phyloP scores from a whole-genome alignment of 2,113 vertebrate species.

The Calidris pygmaea region DNA sequence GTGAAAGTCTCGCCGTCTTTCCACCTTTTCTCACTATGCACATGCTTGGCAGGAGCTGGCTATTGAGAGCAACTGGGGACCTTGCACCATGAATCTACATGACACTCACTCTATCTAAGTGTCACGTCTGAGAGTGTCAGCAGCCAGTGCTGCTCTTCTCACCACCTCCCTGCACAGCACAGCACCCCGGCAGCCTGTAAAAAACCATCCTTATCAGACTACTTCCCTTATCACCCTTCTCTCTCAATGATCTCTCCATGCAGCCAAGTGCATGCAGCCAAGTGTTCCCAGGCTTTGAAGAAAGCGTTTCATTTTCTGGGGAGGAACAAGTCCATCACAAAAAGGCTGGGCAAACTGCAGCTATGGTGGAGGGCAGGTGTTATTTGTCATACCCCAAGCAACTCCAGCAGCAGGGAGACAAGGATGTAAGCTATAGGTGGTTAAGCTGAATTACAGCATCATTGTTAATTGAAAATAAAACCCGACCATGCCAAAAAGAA shows the following conservation, averaged over 20 bases:
- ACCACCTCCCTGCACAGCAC: neutral
- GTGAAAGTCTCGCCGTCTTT: neutral
- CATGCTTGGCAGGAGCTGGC: neutral
- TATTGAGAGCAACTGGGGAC: neutral
- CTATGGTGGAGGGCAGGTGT: neutral
- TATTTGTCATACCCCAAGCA: neutral
- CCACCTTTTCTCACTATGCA: neutral
- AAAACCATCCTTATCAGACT: constrained; percentile 27
- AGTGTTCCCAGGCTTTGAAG: neutral
- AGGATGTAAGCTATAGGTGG: neutral
- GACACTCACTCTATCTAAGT: neutral
- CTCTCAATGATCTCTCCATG: neutral
- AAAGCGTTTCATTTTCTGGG: neutral
- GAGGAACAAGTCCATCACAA: neutral
- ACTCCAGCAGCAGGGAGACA: neutral
- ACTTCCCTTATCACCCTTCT: constrained; percentile 48
- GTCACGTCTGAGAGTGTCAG: neutral
- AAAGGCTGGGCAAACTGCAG: neutral
- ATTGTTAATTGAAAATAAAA: neutral
- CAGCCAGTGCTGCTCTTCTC: neutral
- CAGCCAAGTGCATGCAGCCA: neutral
- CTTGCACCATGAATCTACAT: neutral
- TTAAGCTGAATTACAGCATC: neutral
- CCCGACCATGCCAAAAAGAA: too few relatives aligned
- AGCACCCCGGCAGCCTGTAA: neutral